Base-by-base conservation (phyloP, 2,797 vertebrate species). In the Onychomys arenicola region DNA sequence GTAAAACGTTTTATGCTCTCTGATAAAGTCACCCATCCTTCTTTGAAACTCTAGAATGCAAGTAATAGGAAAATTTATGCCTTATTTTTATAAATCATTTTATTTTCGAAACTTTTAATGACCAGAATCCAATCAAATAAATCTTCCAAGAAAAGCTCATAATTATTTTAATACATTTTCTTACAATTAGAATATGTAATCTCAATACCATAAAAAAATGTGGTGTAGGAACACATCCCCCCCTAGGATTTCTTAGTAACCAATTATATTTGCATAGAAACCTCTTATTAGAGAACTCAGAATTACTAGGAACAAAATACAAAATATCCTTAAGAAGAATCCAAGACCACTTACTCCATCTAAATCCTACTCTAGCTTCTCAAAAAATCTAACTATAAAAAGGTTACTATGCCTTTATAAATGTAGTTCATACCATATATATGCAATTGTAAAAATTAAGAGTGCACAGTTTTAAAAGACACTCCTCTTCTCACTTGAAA, bases 241-340 rank as follows among this genome's bases (percentile, higher is more conserved):
- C 55, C 32, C 1, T 76, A 43, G 67, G 0, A 61, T 94, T 90
- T 96, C 82, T 81, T 63, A 85, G 19, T 0, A 85, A 82, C 84
- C 46, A 21, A 93, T 76, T 81, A 19, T 3, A 57, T 84, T 59
- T 57, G 40, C 77, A 57, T n/a, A 81, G 40, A 82, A 65, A 88
- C 10, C 7, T 91, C 17, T 96, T 89, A 55, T 14, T 12, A 59
- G 84, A 13, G 5, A 14, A 49, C 29, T 88, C 40, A 73, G 80
- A 88, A 81, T 46, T 95, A 76, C 76, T 49, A 73, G 12, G 25
- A 77, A 14, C 3, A 25, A 81, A 63, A 90, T 82, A 14, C 3
- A 25, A 81, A 63, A 90, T 82, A 46, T 92, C 61, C 63, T 73
- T 86, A 32, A 40, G 88, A 27, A 89, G 23, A 93, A 67, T n/a